Conservation (phyloP, 2,113 vertebrate genomes). For the Heterotilapia buettikoferi region DNA sequence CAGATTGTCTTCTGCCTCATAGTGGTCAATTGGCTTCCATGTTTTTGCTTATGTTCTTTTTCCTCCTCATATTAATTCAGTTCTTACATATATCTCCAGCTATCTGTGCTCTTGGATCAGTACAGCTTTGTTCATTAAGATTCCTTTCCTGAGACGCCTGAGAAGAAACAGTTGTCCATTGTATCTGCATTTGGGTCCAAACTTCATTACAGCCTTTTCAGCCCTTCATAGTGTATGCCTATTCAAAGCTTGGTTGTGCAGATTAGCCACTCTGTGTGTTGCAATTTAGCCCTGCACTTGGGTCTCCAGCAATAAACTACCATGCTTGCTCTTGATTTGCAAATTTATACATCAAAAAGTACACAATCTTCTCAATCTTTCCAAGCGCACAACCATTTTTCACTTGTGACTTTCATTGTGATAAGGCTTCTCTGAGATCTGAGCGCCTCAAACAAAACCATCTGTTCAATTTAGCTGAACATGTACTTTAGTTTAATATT, state of each 20-base stretch:
- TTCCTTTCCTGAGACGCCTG: neutral
- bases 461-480: neutral
- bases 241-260: neutral
- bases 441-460: neutral
- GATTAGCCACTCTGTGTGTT: neutral
- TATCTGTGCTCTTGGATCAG: rapidly evolving
- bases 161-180: neutral
- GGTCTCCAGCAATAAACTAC: neutral
- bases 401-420: neutral
- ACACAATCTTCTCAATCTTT: neutral
- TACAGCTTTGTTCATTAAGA: neutral
- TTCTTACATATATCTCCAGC: neutral
- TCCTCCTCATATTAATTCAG: neutral
- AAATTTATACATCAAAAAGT: neutral
- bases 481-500: neutral
- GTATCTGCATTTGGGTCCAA: neutral
- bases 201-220: neutral
- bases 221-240: neutral
- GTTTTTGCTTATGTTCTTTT: neutral
- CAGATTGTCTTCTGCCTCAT: neutral
- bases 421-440: neutral
- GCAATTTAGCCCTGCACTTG: neutral
- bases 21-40: neutral
- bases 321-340: neutral
- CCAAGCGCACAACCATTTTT: neutral